These are phyloP conservation scores for Nomada lathburiana DNA, from an alignment of 2,888 invertebrate species.

Conservation along the genomic window DNA sequence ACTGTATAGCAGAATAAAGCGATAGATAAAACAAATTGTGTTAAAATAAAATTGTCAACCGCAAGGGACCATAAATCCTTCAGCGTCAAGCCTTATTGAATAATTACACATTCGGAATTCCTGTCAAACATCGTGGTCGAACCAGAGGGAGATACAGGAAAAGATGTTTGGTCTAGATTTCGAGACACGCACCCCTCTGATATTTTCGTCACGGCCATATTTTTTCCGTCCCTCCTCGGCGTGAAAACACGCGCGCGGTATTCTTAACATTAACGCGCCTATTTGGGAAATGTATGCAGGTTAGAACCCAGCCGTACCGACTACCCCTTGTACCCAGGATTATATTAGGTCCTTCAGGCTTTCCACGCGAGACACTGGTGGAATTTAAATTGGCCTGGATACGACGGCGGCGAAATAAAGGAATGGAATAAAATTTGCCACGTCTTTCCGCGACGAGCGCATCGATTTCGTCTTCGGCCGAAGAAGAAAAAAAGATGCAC, in stretches of 20 bases:
- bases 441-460: slow-evolving; percentile 4
- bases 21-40: too few species aligned
- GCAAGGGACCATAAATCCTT: too few species aligned
- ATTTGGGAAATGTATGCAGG: slow-evolving; percentile 77
- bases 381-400: slow-evolving; percentile 79
- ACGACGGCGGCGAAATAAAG: slow-evolving; percentile 74
- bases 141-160: not conserved
- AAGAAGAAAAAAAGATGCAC: slow-evolving; percentile 1
- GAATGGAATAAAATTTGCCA: slow-evolving; percentile 70
- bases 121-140: not conserved
- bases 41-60: too few species aligned
- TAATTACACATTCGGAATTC: slow-evolving; percentile 1
- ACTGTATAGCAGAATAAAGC: too few species aligned
- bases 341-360: slow-evolving; percentile 77
- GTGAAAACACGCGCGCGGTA: slow-evolving; percentile 66
- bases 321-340: slow-evolving; percentile 73
- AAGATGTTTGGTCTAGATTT: slow-evolving; percentile 13
- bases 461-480: slow-evolving; percentile 21
- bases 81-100: not conserved
- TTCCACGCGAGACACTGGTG: slow-evolving; percentile 66
- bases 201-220: slow-evolving; percentile 52
- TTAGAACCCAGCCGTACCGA: slow-evolving; percentile 69
- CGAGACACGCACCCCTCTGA: slow-evolving; percentile 14
- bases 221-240: slow-evolving; percentile 20
- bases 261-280: slow-evolving; percentile 75